phyloP scores from a whole-genome alignment of 2,888 invertebrate genomes.

The Plagodis pulveraria region DNA sequence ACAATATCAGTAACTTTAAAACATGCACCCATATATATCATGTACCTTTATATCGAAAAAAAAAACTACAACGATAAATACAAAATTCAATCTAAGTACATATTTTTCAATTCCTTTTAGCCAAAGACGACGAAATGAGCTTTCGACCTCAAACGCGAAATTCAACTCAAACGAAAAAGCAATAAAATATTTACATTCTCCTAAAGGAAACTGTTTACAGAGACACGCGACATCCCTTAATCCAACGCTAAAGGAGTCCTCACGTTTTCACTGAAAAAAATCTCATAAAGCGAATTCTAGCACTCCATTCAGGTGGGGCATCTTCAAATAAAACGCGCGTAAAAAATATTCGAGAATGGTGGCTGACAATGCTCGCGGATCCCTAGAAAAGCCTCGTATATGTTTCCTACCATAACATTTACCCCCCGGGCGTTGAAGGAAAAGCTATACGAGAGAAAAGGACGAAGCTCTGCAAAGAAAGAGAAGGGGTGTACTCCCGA shows the following conservation, averaged over 20 bases:
- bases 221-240: constrained; percentile 67
- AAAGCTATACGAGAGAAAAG: constrained; percentile 71
- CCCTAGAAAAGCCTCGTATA: constrained; percentile 82
- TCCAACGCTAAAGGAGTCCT: constrained; percentile 62
- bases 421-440: constrained; percentile 82
- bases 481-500: constrained; percentile 49
- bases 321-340: constrained; percentile 77
- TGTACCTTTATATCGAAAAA: neutral
- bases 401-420: constrained; percentile 85
- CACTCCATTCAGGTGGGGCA: constrained; percentile 80
- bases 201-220: constrained; percentile 64
- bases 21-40: neutral
- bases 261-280: constrained; percentile 50
- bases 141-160: constrained; percentile 37
- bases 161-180: constrained; percentile 43
- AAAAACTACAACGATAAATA: neutral
- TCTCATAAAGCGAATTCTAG: constrained; percentile 81
- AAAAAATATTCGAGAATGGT: constrained; percentile 74
- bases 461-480: constrained; percentile 43
- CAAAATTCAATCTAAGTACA: constrained; percentile 15
- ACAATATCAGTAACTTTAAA: too few species aligned
- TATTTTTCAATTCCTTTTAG: constrained; percentile 3
- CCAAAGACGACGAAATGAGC: constrained; percentile 27
- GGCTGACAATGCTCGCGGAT: constrained; percentile 73
- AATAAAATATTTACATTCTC: constrained; percentile 52